Evolutionary conservation across 64 coral and sea anemone genomes (phyloP), one percentile per base, ranked within the genome.

Genomic region (Trachythela sp.): DNA sequence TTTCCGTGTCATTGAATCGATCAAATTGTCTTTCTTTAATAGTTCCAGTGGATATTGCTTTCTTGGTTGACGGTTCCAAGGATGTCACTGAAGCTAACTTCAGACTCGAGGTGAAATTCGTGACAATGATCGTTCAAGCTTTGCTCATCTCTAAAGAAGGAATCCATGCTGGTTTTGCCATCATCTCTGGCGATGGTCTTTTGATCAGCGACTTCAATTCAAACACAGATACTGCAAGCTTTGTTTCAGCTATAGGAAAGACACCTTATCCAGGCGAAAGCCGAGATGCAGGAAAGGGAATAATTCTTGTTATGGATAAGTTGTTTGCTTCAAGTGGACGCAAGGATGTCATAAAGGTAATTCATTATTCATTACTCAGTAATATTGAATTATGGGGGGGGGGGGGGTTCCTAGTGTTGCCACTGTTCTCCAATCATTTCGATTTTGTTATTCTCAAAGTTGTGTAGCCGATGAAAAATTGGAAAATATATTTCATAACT

Each of bases 161-260:
- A 14, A 39, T 80, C 75, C 75, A 80, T 80, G 33, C 37, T 80
- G 75, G 75, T 22, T 80, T 80, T 10, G 75, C 15, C 15, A 37
- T 80, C 9, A 80, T 80, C 2, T 37, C 75, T 80, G 75, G 75
- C 8, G 37, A 80, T 80, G 75, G 75, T 80, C 75, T 80, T 80
- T 35, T 80, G 31, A 35, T 80, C 13, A 80, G 33, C 35, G 75
- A 80, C 33, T 80, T 80, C 32, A 80, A 18, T 35, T 80, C 75
- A 80, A 80, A 39, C 30, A 80, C 31, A 36, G 75, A 80, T 22
- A 80, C 75, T 37, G 75, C 75, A 18, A 80, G 33, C 37, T 80
- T 80, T 39, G 15, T 80, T 36, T 30, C 75, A 80, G 14, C 75
- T 2, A 80, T 80, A 1, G 15, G 37, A 39, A 80, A 80, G 35